Evolutionary conservation across 2,113 vertebrate genomes (phyloP), one percentile per base, ranked within the genome.

Genomic region (Muntiacus muntjak): DNA sequence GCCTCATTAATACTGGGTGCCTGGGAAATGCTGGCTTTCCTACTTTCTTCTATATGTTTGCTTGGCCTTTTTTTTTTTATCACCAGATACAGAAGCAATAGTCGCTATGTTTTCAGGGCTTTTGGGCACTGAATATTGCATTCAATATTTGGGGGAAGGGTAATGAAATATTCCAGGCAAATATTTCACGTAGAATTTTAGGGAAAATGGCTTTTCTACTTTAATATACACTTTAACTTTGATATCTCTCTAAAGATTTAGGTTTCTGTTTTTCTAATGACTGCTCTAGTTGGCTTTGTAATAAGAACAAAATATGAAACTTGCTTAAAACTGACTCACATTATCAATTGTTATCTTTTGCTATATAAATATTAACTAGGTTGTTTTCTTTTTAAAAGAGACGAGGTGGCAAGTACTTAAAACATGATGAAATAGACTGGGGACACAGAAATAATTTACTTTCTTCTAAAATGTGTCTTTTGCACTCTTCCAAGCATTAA

Each of bases 361-460:
- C 82, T 89, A 30, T 82, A 93, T 98, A 98, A 98, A 98, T 98
- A 98, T 98, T 98, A 96, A 97, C 94, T 64, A 96, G 23, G 47
- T 45, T 93, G 87, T 98, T 97, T 97, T 92, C 50, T 87, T 19
- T 96, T 94, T 10, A 25, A 96, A 98, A 98, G 93, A 96, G 97
- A 89, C 25, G 30, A 21, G 43, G 94, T 97, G 85, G 76, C 82
- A 98, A 98, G 91, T 97, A 83, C 89, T 98, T 97, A 96, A 98
- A 98, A 97, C 89, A 82, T 86, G 71, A 96, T 26, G 55, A n/a
- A 83, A 84, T 89, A 95, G 96, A 96, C 95, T 97, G 52, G 83
- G 98, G 87, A 97, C 57, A 58, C n/a, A 89, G 40, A 55, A 71
- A 84, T 91, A 95, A 98, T 94, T 30, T 94, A 79, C 96, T 97